phyloP scores from a whole-genome alignment of 2,797 vertebrate species.

The Catostomus latipinnis region DNA sequence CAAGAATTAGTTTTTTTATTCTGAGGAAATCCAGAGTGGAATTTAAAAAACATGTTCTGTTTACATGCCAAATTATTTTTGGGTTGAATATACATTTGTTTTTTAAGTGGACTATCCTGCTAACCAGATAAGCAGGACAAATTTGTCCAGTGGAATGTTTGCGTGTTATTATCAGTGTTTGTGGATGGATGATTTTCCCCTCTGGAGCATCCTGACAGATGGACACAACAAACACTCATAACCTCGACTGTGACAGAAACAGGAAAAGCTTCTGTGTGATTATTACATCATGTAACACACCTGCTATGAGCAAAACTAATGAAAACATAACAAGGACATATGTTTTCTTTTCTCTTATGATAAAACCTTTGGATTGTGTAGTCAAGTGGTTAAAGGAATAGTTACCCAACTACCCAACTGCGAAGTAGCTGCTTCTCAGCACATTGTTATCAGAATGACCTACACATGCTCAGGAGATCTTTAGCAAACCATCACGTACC shows the following conservation, averaged over 20 bases:
- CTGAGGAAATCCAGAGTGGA: not conserved
- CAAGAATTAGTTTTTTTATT: not conserved
- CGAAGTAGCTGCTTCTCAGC: too few species aligned
- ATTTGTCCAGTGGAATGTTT: conserved; percentile 41
- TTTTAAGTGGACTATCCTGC: not conserved
- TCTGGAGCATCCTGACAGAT: conserved; percentile 20
- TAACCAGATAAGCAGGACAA: conserved; percentile 13
- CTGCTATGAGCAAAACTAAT: not conserved
- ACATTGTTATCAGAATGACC: too few species aligned
- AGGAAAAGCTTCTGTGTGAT: not conserved
- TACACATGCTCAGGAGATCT: too few species aligned
- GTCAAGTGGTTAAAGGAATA: too few species aligned
- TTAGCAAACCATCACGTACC: too few species aligned
- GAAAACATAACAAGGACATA: too few species aligned
- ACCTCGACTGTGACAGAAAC: conserved; percentile 22
- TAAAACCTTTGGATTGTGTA: too few species aligned
- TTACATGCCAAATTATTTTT: not conserved
- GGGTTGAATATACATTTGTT: conserved; percentile 1
- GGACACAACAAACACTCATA: conserved; percentile 17
- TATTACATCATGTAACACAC: not conserved
- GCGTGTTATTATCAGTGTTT: conserved; percentile 11
- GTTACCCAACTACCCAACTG: not conserved
- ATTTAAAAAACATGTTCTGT: not conserved
- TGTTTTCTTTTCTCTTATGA: too few species aligned
- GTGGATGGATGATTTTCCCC: conserved; percentile 18